Evolutionary conservation across 1,140 invertebrate species (phyloP), one percentile per base, ranked within the genome.

Genomic region (Dreissena polymorpha): DNA sequence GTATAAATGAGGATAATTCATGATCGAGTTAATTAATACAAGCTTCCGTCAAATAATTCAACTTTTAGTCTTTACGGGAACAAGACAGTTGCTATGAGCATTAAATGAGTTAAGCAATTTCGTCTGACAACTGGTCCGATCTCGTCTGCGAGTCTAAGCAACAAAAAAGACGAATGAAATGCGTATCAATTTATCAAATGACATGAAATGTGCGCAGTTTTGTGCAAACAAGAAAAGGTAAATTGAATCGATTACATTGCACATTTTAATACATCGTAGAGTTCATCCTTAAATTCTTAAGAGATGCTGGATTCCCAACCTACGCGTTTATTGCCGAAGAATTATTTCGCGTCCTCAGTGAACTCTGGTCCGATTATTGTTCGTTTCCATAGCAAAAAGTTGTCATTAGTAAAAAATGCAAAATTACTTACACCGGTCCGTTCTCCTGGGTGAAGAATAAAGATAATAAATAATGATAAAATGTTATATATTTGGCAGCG

Each of bases 361-460:
- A 72, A 72, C 82, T 16, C 27, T 25, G 65, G 78, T 63, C 39
- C 65, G 68, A 73, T 57, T 23, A 50, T 55, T 12, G 53, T 12
- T 55, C 39, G 29, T 18, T 18, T 39, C 63, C 75, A 69, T 53
- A 27, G 51, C 63, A 79, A 73, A 78, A 39, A 49, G 29, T 53
- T 55, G 12, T 51, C 14, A 49, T 64, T 53, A 68, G 16, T 51
- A 67, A 39, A 7, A 10, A 21, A 78, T 78, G 86, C 86, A 84
- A 74, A 67, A 76, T 51, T 79, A 90, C 91, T 91, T 90, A 93
- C 92, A 90, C 91, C 87, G 92, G 92, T 89, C 91, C 92, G 92
- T 92, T 91, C 91, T 84, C 87, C 71, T 92, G 91, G 91, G 92
- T 92, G 87, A 90, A 81, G 81, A 77, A 84, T 78, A 86, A 87